phyloP scores from a whole-genome alignment of 2,797 vertebrate species.

The Phoeniculus purpureus region DNA sequence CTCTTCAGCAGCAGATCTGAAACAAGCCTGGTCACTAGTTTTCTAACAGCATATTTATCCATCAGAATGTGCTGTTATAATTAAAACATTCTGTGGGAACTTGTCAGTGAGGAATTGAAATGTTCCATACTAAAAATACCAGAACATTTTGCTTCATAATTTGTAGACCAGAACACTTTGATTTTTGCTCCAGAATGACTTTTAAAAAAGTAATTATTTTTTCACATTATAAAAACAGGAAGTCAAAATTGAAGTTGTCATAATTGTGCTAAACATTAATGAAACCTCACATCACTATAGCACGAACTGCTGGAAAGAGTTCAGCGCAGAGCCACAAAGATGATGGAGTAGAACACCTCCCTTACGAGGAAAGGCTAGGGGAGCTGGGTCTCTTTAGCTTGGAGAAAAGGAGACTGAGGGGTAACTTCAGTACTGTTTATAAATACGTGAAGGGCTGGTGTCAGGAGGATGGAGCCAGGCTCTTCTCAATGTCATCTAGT shows the following conservation, averaged over 20 bases:
- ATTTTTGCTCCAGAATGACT: neutral
- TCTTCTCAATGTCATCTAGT: too few relatives aligned
- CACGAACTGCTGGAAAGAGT: rapidly evolving
- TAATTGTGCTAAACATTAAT: neutral
- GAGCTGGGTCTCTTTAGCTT: too few relatives aligned
- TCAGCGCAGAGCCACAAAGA: too few relatives aligned
- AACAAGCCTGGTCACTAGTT: neutral
- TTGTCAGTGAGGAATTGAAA: neutral
- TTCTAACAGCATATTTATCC: neutral
- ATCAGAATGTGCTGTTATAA: neutral
- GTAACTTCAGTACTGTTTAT: too few relatives aligned
- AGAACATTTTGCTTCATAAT: neutral
- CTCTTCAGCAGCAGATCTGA: neutral
- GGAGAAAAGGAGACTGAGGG: too few relatives aligned
- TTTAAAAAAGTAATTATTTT: neutral
- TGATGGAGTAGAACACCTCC: too few relatives aligned
- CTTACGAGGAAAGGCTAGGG: too few relatives aligned
- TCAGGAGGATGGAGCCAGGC: too few relatives aligned
- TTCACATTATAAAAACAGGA: neutral
- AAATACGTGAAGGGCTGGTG: too few relatives aligned
- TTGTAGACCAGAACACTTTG: neutral
- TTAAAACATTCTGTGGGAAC: neutral
- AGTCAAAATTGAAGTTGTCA: neutral
- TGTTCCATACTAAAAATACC: neutral
- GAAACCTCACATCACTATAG: neutral